These are phyloP conservation scores for Chanos chanos DNA, from an alignment of 2,797 vertebrate genomes.

Conservation along the genomic window DNA sequence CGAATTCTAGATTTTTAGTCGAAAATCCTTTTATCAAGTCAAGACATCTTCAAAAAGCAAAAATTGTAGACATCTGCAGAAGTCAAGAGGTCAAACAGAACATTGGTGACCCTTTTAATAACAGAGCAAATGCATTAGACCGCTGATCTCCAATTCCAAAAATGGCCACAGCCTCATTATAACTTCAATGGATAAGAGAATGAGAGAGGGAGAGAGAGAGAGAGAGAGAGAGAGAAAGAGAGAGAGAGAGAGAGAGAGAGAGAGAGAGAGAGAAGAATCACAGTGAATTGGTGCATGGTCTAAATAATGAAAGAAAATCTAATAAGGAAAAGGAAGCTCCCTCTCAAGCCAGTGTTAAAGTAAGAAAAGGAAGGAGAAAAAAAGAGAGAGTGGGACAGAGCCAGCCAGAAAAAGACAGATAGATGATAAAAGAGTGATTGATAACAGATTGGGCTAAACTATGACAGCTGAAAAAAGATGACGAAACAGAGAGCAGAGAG, in stretches of 20 bases:
- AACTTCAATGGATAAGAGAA: background rate
- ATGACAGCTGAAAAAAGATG: no score
- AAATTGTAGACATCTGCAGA: background rate
- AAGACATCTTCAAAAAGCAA: no score
- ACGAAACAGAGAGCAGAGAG: conserved; percentile 4
- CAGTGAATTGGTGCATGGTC: background rate
- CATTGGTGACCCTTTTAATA: background rate
- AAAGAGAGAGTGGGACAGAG: background rate
- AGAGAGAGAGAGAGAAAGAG: background rate
- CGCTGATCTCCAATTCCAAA: background rate
- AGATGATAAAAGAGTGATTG: no score
- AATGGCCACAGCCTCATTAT: background rate
- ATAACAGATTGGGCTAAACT: no score
- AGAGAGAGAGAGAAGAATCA: background rate
- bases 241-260: background rate
- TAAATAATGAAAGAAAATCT: background rate
- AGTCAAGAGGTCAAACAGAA: background rate
- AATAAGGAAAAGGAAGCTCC: background rate
- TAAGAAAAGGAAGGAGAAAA: background rate
- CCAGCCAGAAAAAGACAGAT: no score
- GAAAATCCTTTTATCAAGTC: no score
- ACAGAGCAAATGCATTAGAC: background rate
- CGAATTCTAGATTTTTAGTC: no score
- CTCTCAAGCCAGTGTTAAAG: no score
- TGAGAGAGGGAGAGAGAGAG: background rate